Conservation (phyloP, 2,888 invertebrate species). For the Drosophila emarginata region DNA sequence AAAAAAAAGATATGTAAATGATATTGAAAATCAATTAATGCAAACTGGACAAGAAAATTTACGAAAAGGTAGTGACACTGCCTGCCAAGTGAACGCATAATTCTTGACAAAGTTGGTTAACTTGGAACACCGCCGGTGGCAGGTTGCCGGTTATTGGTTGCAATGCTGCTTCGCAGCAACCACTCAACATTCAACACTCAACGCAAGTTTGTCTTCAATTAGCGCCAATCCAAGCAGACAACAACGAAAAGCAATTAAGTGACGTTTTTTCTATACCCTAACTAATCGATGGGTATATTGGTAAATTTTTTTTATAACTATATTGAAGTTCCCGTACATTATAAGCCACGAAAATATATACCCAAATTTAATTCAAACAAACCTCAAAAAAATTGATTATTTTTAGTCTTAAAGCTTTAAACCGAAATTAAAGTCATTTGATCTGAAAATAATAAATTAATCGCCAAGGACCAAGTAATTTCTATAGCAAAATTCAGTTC, state of each 20-base stretch:
- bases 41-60: conserved; percentile 37
- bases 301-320: too few species aligned
- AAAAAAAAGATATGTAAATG: conserved; percentile 34
- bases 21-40: conserved; percentile 65
- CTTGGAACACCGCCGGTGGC: conserved; percentile 21
- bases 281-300: not conserved
- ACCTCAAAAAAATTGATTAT: too few species aligned
- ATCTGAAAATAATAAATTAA: too few species aligned
- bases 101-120: conserved; percentile 40
- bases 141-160: conserved; percentile 10
- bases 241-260: conserved; percentile 76
- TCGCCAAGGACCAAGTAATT: too few species aligned
- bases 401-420: too few species aligned
- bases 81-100: conserved; percentile 38
- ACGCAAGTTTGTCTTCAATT: conserved; percentile 70
- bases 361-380: too few species aligned
- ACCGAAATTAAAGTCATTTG: too few species aligned
- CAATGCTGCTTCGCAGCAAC: conserved; percentile 2
- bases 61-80: conserved; percentile 37
- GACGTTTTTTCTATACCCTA: conserved; percentile 35
- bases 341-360: too few species aligned
- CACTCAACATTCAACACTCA: conserved; percentile 37
- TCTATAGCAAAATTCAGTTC: too few species aligned
- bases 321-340: too few species aligned
- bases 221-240: conserved; percentile 68